Conservation (phyloP, 1,140 invertebrate species). For the Aphidius ervi region DNA sequence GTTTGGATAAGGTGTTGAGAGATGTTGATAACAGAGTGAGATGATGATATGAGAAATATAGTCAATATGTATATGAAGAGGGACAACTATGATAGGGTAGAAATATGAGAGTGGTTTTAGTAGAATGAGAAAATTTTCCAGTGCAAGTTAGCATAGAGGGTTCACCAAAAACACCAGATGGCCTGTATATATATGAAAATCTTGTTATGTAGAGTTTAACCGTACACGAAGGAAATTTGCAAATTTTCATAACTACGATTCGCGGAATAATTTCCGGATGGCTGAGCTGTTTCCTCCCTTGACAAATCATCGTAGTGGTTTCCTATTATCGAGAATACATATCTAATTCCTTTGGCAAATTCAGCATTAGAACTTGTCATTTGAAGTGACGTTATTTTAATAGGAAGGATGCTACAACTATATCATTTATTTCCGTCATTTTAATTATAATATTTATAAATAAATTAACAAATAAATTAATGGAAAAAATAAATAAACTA, state of each 20-base stretch:
- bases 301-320: conserved; percentile 49
- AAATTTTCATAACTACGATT: conserved; percentile 45
- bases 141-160: not conserved
- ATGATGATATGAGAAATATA: conserved; percentile 1
- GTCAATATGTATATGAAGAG: too few species aligned
- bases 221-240: conserved; percentile 41
- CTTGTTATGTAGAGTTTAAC: too few species aligned
- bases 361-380: too few species aligned
- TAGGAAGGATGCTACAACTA: too few species aligned
- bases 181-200: not conserved
- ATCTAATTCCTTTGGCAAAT: conserved; percentile 7
- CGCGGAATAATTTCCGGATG: conserved; percentile 48
- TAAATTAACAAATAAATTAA: too few species aligned
- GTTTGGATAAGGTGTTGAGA: conserved; percentile 25
- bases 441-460: too few species aligned
- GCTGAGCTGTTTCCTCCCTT: conserved; percentile 45
- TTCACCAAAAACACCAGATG: conserved; percentile 21
- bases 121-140: not conserved
- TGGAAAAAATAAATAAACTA: too few species aligned
- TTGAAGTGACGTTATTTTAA: too few species aligned
- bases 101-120: not conserved
- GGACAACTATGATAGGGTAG: not conserved
- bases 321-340: conserved; percentile 37
- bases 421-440: too few species aligned
- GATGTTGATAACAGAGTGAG: conserved; percentile 17